Evolutionary conservation across 2,888 invertebrate species (phyloP).

Genomic region (Polylopha cassiicola): DNA sequence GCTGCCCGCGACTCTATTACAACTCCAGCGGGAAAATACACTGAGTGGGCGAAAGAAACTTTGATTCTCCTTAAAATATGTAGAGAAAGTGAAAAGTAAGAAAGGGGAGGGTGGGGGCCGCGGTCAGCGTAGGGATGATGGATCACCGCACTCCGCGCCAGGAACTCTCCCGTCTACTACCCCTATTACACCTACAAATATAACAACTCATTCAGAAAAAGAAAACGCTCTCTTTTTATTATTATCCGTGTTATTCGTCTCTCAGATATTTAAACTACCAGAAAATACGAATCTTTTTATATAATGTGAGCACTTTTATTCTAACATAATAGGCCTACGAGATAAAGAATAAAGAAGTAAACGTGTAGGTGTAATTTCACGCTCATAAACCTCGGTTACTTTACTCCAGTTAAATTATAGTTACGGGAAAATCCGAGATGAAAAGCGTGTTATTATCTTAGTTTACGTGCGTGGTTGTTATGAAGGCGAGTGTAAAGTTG

Average conservation of each 20-base stretch:
- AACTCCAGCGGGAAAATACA: slow-evolving; percentile 57
- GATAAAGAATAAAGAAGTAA: too few species aligned
- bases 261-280: not conserved
- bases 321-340: too few species aligned
- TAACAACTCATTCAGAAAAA: slow-evolving; percentile 49
- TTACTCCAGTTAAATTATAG: slow-evolving; percentile 9
- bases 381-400: slow-evolving; percentile 17
- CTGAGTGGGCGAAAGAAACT: slow-evolving; percentile 63
- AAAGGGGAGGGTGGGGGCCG: slow-evolving; percentile 56
- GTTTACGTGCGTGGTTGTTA: slow-evolving; percentile 6
- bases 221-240: slow-evolving; percentile 29
- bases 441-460: slow-evolving; percentile 12
- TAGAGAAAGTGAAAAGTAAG: slow-evolving; percentile 77
- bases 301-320: too few species aligned
- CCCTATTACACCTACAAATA: slow-evolving; percentile 69
- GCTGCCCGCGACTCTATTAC: slow-evolving; percentile 50
- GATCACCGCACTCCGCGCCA: slow-evolving; percentile 65
- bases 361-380: too few species aligned
- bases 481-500: slow-evolving; percentile 30
- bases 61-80: slow-evolving; percentile 78
- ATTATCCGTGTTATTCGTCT: not conserved
- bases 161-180: slow-evolving; percentile 60
- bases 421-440: slow-evolving; percentile 1
- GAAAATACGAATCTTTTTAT: not conserved
- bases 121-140: slow-evolving; percentile 75